These are phyloP conservation scores for Eupithecia tripunctaria DNA, from an alignment of 2,888 invertebrate genomes.

Conservation along the genomic window DNA sequence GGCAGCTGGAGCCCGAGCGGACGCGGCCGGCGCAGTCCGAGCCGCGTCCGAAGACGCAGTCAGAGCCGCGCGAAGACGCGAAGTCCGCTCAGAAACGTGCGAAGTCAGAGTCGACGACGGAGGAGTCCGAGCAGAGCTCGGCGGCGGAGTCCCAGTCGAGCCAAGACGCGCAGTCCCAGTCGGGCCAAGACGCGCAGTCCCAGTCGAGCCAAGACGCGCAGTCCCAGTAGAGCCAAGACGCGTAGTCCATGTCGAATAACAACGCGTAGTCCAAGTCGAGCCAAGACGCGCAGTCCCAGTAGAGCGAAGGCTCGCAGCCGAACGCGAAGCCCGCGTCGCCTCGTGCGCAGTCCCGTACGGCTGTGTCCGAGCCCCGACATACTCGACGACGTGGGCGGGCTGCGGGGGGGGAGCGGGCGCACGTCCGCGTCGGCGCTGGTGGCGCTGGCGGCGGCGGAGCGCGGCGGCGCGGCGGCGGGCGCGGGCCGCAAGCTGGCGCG, in stretches of 20 bases:
- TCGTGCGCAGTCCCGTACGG: constrained; percentile 11
- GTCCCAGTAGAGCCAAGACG: neutral
- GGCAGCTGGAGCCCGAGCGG: constrained; percentile 11
- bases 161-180: constrained; percentile 9
- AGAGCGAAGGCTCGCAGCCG: constrained; percentile 12
- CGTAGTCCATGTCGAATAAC: constrained; percentile 24
- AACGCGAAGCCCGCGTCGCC: constrained; percentile 13
- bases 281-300: constrained; percentile 2
- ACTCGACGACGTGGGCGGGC: neutral
- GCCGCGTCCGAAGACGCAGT: constrained; percentile 9
- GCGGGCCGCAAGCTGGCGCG: constrained; percentile 60
- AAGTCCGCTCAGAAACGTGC: constrained; percentile 7
- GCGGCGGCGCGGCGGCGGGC: constrained; percentile 46
- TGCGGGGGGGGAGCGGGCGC: too few relatives aligned
- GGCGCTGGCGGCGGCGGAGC: constrained; percentile 60
- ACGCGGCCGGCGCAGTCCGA: constrained; percentile 3
- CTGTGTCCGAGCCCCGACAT: constrained; percentile 4
- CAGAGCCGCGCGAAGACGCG: constrained; percentile 5
- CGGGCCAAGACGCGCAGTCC: constrained; percentile 11
- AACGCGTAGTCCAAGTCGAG: constrained; percentile 12
- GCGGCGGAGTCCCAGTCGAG: constrained; percentile 15
- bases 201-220: constrained; percentile 4
- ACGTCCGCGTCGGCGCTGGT: constrained; percentile 64
- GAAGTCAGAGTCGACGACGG: constrained; percentile 12
- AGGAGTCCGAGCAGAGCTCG: constrained; percentile 12